Evolutionary conservation across 1,140 invertebrate genomes (phyloP).

Genomic region (Geopemphigus sp.): DNA sequence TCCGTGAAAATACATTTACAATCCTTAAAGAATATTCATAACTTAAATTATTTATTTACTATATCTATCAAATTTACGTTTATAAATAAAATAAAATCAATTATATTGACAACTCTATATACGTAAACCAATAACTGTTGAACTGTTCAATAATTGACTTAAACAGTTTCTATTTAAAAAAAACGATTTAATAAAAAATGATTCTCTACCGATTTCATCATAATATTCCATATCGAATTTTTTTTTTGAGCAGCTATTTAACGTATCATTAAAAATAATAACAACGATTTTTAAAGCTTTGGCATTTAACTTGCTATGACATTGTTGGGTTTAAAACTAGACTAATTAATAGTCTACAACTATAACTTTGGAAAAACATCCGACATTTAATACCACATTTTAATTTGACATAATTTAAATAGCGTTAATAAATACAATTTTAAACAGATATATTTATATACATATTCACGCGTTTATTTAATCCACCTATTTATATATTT

Average conservation of each 20-base stretch:
- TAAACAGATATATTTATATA: slow-evolving; percentile 28
- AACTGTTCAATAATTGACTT: background rate
- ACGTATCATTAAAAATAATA: slow-evolving; percentile 16
- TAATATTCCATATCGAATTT: too few relatives aligned
- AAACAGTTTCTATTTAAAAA: background rate
- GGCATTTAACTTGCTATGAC: background rate
- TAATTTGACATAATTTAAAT: slow-evolving; percentile 24
- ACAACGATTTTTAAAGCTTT: background rate
- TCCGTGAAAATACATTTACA: too few relatives aligned
- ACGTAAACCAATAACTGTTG: background rate
- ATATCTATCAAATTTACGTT: too few relatives aligned
- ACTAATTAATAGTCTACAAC: slow-evolving; percentile 4
- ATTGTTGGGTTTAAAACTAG: slow-evolving; percentile 1
- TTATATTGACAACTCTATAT: background rate
- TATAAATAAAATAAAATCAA: background rate
- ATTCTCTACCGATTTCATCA: too few relatives aligned
- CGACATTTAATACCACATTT: background rate
- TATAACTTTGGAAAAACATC: slow-evolving; percentile 23
- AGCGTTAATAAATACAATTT: slow-evolving; percentile 22
- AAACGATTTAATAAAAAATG: background rate
- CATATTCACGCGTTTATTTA: slow-evolving; percentile 21
- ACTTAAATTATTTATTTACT: too few relatives aligned
- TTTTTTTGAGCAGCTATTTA: background rate
- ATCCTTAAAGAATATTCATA: too few relatives aligned
- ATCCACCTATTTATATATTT: slow-evolving; percentile 15